Base-by-base conservation (phyloP, 1,140 invertebrate genomes). In the Hesperophylax magnus region DNA sequence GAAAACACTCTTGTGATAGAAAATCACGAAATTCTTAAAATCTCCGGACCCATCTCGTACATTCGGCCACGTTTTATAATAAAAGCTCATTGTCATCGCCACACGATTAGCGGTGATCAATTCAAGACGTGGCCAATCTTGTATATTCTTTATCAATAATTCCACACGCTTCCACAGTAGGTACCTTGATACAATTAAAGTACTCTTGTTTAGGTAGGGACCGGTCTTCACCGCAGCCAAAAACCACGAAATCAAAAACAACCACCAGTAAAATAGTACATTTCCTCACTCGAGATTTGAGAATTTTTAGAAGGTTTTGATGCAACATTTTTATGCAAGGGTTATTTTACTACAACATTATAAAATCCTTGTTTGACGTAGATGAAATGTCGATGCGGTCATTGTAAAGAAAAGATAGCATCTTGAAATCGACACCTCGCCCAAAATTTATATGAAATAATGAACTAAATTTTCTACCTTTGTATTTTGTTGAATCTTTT, bases 121-220 rank as follows among this genome's bases (percentile, higher is more conserved):
- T 47, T 6, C 11, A 3, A 47, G 39, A 14, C 39, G 8, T 47
- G 11, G 11, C 39, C 39, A 47, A 47, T 47, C 39, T 47, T 47
- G 39, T 47, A 47, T 47, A 47, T 47, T 47, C 39, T 47, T 47
- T 47, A 47, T 47, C 39, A 47, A 47, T 47, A 47, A 47, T 11
- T 14, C 39, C 11, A 11, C 9, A 14, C 60, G 17, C 58, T 60
- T 7, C n/a, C 24, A 60, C 31, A 31, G 24, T 22, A 67, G 20
- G 63, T 53, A 74, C 71, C 52, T 63, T 71, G 80, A 77, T 81
- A 81, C 75, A 81, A 74, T 81, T 81, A 77, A 77, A 71, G 80
- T 81, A 81, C 80, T 22, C 39, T 58, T 56, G 63, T 31, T 34
- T 67, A 39, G 63, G 34, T 39, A 67, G 34, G 17, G 63, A 67